phyloP scores from a whole-genome alignment of 1,140 invertebrate genomes.

The Lepidurus arcticus region DNA sequence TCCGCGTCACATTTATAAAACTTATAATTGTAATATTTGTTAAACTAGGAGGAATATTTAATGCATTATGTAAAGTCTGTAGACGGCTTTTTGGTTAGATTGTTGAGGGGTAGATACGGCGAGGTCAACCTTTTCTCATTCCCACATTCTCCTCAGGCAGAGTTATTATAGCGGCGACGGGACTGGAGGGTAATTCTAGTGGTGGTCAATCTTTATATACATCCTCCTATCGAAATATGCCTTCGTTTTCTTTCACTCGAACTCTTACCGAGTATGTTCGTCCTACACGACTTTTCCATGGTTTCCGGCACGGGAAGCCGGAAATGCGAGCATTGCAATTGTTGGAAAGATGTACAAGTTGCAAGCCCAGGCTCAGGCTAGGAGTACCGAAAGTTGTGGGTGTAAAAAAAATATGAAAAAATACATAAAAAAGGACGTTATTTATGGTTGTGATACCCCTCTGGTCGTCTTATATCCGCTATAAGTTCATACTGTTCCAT shows the following conservation, averaged over 20 bases:
- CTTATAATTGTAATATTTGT: too few species aligned
- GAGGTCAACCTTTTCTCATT: constrained; percentile 5
- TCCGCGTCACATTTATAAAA: too few species aligned
- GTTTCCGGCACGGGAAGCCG: not conserved
- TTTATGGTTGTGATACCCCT: not conserved
- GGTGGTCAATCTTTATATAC: not conserved
- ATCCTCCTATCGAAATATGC: not conserved
- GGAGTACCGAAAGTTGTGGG: not conserved
- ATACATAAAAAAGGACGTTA: not conserved
- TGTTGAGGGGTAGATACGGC: not conserved
- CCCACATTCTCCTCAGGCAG: not conserved
- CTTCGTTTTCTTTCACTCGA: not conserved
- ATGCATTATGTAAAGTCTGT: too few species aligned
- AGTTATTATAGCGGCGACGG: not conserved
- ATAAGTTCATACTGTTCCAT: not conserved
- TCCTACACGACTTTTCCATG: not conserved
- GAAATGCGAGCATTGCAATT: not conserved
- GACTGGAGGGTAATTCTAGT: not conserved
- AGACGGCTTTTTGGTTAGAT: too few species aligned
- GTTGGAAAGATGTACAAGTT: not conserved
- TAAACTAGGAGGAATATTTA: too few species aligned
- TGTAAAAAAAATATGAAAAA: not conserved
- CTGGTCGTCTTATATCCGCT: not conserved
- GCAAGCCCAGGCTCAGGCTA: not conserved
- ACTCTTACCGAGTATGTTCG: not conserved